Evolutionary conservation across 2,797 vertebrate species (phyloP), one percentile per base, ranked within the genome.

Genomic region (Gila robusta): DNA sequence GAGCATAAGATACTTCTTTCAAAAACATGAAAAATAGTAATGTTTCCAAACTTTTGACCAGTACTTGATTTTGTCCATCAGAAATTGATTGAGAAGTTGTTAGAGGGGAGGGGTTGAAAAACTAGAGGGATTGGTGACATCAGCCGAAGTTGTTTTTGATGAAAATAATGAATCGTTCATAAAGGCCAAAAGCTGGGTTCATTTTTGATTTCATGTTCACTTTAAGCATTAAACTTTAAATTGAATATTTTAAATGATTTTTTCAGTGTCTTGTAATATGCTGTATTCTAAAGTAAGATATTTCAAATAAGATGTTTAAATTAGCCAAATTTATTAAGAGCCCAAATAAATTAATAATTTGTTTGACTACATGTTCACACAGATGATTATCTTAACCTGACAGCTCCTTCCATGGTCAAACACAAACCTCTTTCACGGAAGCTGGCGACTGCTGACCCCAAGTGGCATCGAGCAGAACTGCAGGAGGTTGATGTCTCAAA

Each of bases 401-500:
- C 86, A 89, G 90, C 49, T 74, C 90, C 41, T 66, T 64, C 49
- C 59, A 8, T 35, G 7, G 35, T 28, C 64, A 73, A 69, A 64
- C 85, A 83, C 54, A 64, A 41, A 28, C 70, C 35, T 21, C 37
- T 49, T 14, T 80, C 87, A 21, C 69, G 87, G 72, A 94, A 92
- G 89, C 87, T 91, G n/a, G 81, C 83, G 47, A 81, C 91, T 87
- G 82, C 89, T 23, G 91, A 87, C 3, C 56, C 94, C 82, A 89
- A 87, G 81, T 93, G 92, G 92, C 89, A 87, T 12, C 92, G 91
- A 72, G 90, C 91, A 49, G 94, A 92, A 76, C 80, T 91, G 77
- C 92, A 94, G 66, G 89, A 94, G 17, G 88, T 91, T 0, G 89
- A 92, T 17, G 86, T 90, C 0, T 23, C 70, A 0, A 90, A 92